Base-by-base conservation (phyloP, 64 coral and sea anemone species). In the Catalaphyllia jardinei region DNA sequence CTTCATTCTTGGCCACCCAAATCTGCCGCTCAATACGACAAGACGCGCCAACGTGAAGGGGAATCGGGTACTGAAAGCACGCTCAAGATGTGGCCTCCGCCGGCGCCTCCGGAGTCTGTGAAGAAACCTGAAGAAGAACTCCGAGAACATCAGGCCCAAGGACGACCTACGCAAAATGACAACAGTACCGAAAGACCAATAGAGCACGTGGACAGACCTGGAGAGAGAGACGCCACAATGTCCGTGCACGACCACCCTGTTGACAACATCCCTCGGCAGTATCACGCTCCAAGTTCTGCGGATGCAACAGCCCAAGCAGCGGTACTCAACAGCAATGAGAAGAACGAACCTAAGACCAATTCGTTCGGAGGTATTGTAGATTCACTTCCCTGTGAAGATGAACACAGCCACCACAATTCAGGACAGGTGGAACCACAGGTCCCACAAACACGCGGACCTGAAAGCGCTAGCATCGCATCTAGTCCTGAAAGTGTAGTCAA, bases 1-100 rank as follows among this genome's bases (percentile, higher is more conserved):
- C 62, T 93, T 74, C 86, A 93, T 22, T 82, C 86, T n/a, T 93
- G 91, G 91, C 91, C 91, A 27, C 91, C 91, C 60, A 80, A 78
- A 29, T 79, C 86, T 64, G 25, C 89, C 17, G 89, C 60, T 25
- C 28, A 87, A 52, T 79, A 71, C 39, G 52, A 62, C 15, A 83
- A 83, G 61, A 67, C 64, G 27, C 42, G 13, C 8, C 60, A 22
- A 39, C 77, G 24, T 20, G 61, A 67, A 79, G 50, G 33, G 10
- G 75, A 71, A 13, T 49, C n/a, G n/a, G 18, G 27, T 7, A 62
- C 8, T 19, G 67, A 82, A 30, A 74, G 73, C 1, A 49, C 35
- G 12, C 35, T 88, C 31, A 79, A 87, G 60, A 81, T 72, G 49
- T 93, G 91, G 91, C 85, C 91, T 19, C 77, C 31, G 4, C 91